Evolutionary conservation across 2,113 vertebrate species (phyloP).

Genomic region (Actinemys pallida): DNA sequence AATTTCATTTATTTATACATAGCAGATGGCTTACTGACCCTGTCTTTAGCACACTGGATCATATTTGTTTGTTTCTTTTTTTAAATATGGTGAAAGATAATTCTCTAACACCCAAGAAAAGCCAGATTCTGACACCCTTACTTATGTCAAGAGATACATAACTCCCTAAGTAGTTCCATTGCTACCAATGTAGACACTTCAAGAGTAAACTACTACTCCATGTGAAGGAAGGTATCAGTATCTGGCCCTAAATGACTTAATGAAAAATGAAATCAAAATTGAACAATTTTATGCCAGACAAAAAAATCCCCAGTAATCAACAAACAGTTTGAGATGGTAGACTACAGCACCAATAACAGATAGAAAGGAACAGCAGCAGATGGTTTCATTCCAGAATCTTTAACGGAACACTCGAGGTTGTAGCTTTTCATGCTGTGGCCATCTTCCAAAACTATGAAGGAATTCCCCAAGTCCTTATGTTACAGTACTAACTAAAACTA

Average conservation of each 20-base stretch:
- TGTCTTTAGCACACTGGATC: background rate
- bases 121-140: background rate
- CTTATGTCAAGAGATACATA: background rate
- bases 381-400: background rate
- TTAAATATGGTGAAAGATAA: background rate
- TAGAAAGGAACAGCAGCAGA: background rate
- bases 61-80: background rate
- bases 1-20: background rate
- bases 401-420: background rate
- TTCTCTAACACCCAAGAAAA: accelerated
- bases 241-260: background rate
- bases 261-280: background rate
- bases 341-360: background rate
- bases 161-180: background rate
- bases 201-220: background rate
- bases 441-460: background rate
- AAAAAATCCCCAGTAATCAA: background rate
- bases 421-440: background rate
- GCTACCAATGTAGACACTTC: background rate
- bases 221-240: accelerated
- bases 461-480: background rate
- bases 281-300: background rate
- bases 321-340: background rate
- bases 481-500: background rate
- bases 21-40: background rate